Conservation (phyloP, 2,888 invertebrate species). For the Agrilus cyanescens region DNA sequence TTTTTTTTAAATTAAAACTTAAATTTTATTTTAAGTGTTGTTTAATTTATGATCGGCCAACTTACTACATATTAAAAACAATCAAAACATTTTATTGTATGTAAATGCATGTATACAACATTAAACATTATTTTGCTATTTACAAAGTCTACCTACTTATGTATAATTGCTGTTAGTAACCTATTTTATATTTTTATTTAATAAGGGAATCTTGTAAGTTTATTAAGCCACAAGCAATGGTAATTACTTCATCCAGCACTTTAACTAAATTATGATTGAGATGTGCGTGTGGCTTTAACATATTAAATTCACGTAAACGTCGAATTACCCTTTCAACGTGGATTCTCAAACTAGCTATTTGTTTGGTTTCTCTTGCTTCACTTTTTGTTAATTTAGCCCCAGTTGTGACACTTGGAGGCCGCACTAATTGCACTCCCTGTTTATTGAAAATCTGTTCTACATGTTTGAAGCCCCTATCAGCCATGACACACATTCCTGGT, state of each 20-base stretch:
- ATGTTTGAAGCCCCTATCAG: conserved; percentile 17
- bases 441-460: conserved; percentile 13
- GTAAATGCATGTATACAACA: too few relatives aligned
- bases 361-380: conserved; percentile 10
- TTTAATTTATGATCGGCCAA: too few relatives aligned
- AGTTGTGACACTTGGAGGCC: conserved; percentile 14
- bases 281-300: conserved; percentile 3
- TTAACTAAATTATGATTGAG: background rate
- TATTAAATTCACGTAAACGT: conserved; percentile 3
- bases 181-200: too few relatives aligned
- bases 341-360: background rate
- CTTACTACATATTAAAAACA: too few relatives aligned
- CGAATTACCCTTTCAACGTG: conserved; percentile 1
- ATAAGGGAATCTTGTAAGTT: conserved; percentile 3
- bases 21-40: too few relatives aligned
- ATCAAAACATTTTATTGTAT: too few relatives aligned
- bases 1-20: too few relatives aligned
- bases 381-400: conserved; percentile 10
- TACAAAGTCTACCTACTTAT: too few relatives aligned
- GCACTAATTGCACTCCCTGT: conserved; percentile 12
- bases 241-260: background rate
- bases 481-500: background rate
- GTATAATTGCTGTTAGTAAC: too few relatives aligned
- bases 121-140: too few relatives aligned
- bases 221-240: conserved; percentile 2